Base-by-base conservation (phyloP, 2,888 invertebrate species). In the Hemistola chrysoprasaria region DNA sequence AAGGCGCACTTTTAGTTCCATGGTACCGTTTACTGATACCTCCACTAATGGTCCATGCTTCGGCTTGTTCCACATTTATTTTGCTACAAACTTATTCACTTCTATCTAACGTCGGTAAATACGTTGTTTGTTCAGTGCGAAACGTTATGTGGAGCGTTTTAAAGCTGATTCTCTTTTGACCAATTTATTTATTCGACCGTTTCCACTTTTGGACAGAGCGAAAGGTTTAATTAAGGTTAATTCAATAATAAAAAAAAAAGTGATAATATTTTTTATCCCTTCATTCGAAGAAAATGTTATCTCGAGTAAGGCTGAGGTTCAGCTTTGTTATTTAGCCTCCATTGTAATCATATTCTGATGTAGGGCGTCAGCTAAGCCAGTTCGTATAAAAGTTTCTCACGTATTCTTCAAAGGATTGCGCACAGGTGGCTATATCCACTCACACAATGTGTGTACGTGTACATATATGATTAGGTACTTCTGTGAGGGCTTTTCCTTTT, bases 1-100 rank as follows among this genome's bases (percentile, higher is more conserved):
- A 69, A 71, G 74, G 77, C 77, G 75, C 71, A 80, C 76, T 83
- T 82, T 83, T 78, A 78, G 80, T 81, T 79, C 66, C 64, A 69
- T 63, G 61, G 69, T 72, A 66, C 72, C 78, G 78, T 82, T 79
- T 80, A 77, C 78, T 80, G 74, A 78, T 79, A 69, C 71, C 76
- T 67, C 70, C 67, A 65, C 75, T 83, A 84, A 84, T 84, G 79
- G 73, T 68, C 74, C 73, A 79, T 78, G 74, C 71, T 75, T 71
- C 57, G 67, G 67, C 64, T 68, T 71, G 66, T 69, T 72, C 57
- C 56, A 61, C 68, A 63, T 70, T 72, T 76, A 76, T 80, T 81
- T 76, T 64, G 68, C 70, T 71, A 66, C n/a, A n/a, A n/a, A n/a
- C 69, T 65, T 70, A 74, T 71, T 66, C 64, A 65, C 63, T 61